phyloP scores from a whole-genome alignment of 2,113 vertebrate species.

The Colinus virginianus region DNA sequence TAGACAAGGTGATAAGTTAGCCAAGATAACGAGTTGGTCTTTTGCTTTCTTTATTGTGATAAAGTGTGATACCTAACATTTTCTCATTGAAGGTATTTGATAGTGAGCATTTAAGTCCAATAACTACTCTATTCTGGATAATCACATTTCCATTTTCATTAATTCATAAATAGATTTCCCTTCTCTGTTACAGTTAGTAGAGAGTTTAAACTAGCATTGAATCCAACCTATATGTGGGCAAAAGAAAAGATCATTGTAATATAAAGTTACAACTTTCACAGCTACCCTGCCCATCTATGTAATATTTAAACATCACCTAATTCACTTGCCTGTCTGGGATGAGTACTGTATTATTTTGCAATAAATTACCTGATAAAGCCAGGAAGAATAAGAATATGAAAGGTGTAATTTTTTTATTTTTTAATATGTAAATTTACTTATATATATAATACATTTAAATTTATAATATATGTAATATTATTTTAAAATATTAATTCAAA shows the following conservation, averaged over 20 bases:
- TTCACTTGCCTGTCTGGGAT: background rate
- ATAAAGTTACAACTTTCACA: background rate
- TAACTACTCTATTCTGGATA: background rate
- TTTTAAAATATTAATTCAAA: background rate
- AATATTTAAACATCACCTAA: background rate
- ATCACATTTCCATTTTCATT: background rate
- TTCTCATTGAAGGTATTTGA: background rate
- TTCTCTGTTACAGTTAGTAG: background rate
- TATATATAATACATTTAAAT: no score
- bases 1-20: no score
- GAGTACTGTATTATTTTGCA: background rate
- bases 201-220: background rate
- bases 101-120: background rate
- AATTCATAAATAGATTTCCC: background rate
- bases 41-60: background rate
- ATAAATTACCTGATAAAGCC: background rate
- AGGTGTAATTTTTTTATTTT: no score
- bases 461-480: no score
- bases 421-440: no score
- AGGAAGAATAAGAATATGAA: background rate
- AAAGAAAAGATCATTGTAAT: fast-evolving
- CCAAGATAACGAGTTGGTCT: background rate
- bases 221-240: background rate
- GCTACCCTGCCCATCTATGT: background rate
- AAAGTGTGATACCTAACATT: background rate